Base-by-base conservation (phyloP, 2,888 invertebrate genomes). In the Megamerina dolium region DNA sequence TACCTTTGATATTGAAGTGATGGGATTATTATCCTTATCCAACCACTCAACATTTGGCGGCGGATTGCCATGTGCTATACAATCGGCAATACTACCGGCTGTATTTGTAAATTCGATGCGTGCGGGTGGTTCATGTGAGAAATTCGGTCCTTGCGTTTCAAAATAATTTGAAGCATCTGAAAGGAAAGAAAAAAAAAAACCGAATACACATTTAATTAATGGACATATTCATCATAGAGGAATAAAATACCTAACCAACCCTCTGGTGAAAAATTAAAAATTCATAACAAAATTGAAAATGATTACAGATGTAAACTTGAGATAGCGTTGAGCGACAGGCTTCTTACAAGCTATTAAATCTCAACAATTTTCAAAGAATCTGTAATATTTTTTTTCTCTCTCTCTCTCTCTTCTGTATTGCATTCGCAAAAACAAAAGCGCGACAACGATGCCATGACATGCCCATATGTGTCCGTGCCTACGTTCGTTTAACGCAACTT, bases 101-200 rank as follows among this genome's bases (percentile, higher is more conserved):
- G 73, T 74, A 58, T 76, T 77, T 48, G 76, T 75, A 55, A 78
- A 77, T 58, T 78, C 77, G 44, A 77, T 70, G 42, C 73, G 67
- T 49, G 74, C 70, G 29, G 75, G 67, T 21, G 78, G 78, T 55
- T 78, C 77, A 48, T 70, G 63, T 10, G 73, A 62, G 59, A 78
- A 78, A 46, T 69, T 70, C 27, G 77, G 77, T 23, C 77, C 78
- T 58, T 77, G 77, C 45, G 74, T 75, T 56, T 77, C 77, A 59
- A 75, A 76, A 48, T 75, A 73, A 37, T 71, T 75, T 49, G 68
- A 65, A 37, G 70, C 64, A 45, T 58, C 60, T 60, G 52, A 23
- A 46, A 39, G 21, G 9, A 42, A 27, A 37, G 18, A 26, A 13
- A 23, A 18, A 43, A 41, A 37, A 19, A 36, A 30, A 12, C 39